Evolutionary conservation across 2,113 vertebrate species (phyloP), one percentile per base, ranked within the genome.

Genomic region (Pristiophorus japonicus): DNA sequence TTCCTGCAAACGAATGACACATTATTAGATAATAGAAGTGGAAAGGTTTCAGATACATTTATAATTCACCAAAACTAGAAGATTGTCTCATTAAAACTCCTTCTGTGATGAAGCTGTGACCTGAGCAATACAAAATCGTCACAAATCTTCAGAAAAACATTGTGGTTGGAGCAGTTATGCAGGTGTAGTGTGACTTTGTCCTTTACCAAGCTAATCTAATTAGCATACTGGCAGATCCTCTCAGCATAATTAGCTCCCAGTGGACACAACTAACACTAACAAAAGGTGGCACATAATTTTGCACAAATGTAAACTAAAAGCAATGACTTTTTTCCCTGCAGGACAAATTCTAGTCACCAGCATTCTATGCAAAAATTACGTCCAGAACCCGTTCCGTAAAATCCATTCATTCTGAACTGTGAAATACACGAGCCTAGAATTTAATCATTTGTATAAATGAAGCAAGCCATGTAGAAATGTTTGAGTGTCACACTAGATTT

Each of bases 181-280:
- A 91, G 55, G 34, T 63, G 55, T 63, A 22, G 34, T 34, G 22
- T 63, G 59, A 38, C 59, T 38, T 63, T 92, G 88, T 63, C 88
- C n/a, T 92, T 92, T 92, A 92, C 63, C 88, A 92, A 92, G 59
- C 30, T 38, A 38, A 38, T 38, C 88, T 92, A 92, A 63, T 92
- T 92, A 63, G 88, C 62, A 62, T 92, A 59, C 88, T 92, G 88
- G 88, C 59, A 22, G 59, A 92, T 63, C 34, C 34, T 92, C 47
- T 3, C 87, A 59, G 88, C 16, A 7, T 92, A 92, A 92, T 92
- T 92, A 63, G 88, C 88, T 63, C 88, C 88, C 88, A 38, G 14
- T 63, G 88, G 88, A 63, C 34, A 63, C 38, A 20, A 6, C 59
- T 92, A 63, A n/a, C 88, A 63, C 59, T 92, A 92, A 92, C 59